These are phyloP conservation scores for Verasper variegatus DNA, from an alignment of 2,113 vertebrate genomes.

Conservation along the genomic window DNA sequence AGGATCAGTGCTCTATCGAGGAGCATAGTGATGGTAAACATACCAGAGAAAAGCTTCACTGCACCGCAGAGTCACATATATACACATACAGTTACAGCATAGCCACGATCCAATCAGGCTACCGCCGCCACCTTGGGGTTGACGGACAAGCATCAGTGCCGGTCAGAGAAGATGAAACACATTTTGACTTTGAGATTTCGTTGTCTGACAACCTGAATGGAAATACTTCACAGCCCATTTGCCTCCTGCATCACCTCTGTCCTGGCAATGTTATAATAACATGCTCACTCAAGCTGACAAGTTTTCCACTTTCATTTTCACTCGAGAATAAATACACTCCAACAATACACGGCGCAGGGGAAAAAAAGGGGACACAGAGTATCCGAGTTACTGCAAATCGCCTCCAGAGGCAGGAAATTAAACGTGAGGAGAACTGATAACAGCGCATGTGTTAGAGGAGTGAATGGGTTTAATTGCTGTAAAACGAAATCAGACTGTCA, in stretches of 20 bases:
- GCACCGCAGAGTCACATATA: neutral
- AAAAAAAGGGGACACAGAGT: no score
- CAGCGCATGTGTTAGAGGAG: slow-evolving; percentile 10
- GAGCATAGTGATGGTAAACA: slow-evolving; percentile 4
- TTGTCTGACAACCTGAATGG: slow-evolving; percentile 38
- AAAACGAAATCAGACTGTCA: neutral
- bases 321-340: slow-evolving; percentile 28
- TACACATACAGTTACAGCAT: neutral
- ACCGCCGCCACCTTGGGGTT: neutral
- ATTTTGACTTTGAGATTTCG: slow-evolving; percentile 46
- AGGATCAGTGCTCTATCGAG: neutral
- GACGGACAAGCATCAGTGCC: neutral
- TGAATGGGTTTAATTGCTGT: slow-evolving; percentile 1
- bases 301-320: slow-evolving; percentile 59
- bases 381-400: neutral
- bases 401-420: slow-evolving; percentile 45
- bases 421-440: slow-evolving; percentile 39
- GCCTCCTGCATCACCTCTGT: slow-evolving; percentile 31
- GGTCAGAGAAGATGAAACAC: slow-evolving; percentile 17
- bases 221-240: slow-evolving; percentile 35
- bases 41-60: neutral
- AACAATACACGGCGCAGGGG: neutral
- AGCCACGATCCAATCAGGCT: neutral
- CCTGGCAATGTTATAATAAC: slow-evolving; percentile 43
- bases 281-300: slow-evolving; percentile 53